phyloP scores from a whole-genome alignment of 2,888 invertebrate genomes.

The Metacarcinus magister region DNA sequence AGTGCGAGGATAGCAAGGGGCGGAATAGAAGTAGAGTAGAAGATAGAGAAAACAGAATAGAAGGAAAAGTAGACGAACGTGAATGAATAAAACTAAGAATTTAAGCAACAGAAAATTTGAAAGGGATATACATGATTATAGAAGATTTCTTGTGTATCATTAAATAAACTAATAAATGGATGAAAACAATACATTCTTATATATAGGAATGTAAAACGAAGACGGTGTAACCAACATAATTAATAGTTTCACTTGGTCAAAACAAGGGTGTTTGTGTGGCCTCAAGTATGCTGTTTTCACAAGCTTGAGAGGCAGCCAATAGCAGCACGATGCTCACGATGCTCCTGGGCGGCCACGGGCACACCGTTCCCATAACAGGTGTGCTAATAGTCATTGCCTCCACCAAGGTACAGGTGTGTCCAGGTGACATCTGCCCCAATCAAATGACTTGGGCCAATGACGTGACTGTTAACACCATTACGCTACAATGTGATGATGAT shows the following conservation, averaged over 20 bases:
- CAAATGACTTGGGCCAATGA: not conserved
- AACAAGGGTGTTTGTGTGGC: conserved; percentile 26
- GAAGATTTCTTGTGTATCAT: too few relatives aligned
- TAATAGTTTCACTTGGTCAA: not conserved
- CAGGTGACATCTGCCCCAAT: not conserved
- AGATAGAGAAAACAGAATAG: not conserved
- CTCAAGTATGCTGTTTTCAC: not conserved
- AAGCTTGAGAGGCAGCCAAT: not conserved
- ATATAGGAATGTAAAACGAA: not conserved
- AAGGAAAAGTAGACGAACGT: not conserved
- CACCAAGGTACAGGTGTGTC: not conserved
- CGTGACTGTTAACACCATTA: too few relatives aligned
- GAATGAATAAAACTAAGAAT: too few relatives aligned
- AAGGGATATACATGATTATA: too few relatives aligned
- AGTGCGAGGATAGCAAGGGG: not conserved
- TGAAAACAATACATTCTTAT: not conserved
- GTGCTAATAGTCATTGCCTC: not conserved
- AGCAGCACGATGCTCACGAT: too few relatives aligned
- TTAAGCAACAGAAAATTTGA: too few relatives aligned
- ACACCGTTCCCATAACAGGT: not conserved
- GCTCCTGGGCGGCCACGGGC: not conserved
- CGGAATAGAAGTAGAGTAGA: not conserved
- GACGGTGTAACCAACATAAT: not conserved
- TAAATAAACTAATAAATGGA: too few relatives aligned
- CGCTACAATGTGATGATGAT: too few relatives aligned